These are phyloP conservation scores for Lanius collurio DNA, from an alignment of 2,113 vertebrate species.

Conservation along the genomic window DNA sequence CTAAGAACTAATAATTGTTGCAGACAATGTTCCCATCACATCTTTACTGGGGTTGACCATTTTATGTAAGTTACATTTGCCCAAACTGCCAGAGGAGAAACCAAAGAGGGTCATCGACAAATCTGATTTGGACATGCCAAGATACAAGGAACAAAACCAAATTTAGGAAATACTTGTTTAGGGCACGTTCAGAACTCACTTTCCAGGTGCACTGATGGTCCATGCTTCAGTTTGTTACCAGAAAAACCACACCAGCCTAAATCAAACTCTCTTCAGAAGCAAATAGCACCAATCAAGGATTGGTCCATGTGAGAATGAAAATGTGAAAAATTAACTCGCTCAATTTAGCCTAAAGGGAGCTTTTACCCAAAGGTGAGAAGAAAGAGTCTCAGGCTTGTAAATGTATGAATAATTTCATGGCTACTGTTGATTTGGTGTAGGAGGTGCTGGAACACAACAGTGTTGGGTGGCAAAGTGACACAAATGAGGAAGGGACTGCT, in stretches of 20 bases:
- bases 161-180: neutral
- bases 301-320: neutral
- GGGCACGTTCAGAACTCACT: neutral
- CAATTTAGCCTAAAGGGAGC: neutral
- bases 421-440: neutral
- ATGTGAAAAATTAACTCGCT: neutral
- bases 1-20: neutral
- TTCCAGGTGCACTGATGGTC: neutral
- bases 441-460: neutral
- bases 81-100: neutral
- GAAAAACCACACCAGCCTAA: neutral
- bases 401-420: neutral
- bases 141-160: neutral
- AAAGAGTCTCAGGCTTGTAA: neutral
- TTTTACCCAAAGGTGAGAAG: neutral
- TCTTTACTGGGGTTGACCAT: neutral
- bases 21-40: neutral
- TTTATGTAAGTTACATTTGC: neutral
- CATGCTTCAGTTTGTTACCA: neutral
- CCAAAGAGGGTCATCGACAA: accelerated
- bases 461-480: neutral
- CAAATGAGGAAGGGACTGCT: neutral
- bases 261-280: neutral
- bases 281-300: neutral
- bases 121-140: neutral